These are phyloP conservation scores for Mico argentatus DNA, from an alignment of 2,797 vertebrate genomes.

Conservation along the genomic window DNA sequence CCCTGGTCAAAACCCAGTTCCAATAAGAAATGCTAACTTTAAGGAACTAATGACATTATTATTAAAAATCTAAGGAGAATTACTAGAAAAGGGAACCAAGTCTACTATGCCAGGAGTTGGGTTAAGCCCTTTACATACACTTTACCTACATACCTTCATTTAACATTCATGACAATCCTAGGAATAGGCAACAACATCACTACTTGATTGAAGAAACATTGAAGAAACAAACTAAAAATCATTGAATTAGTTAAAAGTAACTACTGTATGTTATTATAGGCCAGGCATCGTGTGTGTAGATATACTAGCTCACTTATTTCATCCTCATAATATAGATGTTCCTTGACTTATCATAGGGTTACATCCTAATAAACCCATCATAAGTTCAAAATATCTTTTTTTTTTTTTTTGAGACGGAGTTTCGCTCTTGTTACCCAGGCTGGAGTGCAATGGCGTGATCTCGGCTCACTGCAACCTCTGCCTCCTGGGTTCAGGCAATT, in stretches of 20 bases:
- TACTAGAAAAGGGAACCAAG: neutral
- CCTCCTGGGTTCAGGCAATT: too few species aligned
- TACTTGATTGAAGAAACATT: neutral
- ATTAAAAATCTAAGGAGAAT: constrained; percentile 44
- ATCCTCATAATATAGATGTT: neutral
- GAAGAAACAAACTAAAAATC: neutral
- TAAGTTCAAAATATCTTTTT: neutral
- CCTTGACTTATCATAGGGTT: neutral
- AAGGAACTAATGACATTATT: constrained; percentile 16
- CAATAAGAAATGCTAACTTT: neutral
- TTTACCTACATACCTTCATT: neutral
- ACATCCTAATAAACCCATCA: neutral
- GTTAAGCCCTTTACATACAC: neutral
- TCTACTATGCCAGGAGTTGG: neutral
- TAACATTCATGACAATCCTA: neutral
- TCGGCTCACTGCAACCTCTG: too few species aligned
- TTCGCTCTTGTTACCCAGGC: too few species aligned
- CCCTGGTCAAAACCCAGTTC: neutral
- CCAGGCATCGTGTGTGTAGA: neutral
- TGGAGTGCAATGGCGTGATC: too few species aligned
- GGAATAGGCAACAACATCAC: neutral
- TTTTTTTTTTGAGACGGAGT: too few species aligned
- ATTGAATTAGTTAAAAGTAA: neutral
- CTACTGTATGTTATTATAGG: neutral
- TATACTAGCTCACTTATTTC: neutral